A percentile compares a stretch with the other conserved stretches of the same genome.
phyloP scores from a whole-genome alignment of 2,113 vertebrate species.

The Colinus virginianus region DNA sequence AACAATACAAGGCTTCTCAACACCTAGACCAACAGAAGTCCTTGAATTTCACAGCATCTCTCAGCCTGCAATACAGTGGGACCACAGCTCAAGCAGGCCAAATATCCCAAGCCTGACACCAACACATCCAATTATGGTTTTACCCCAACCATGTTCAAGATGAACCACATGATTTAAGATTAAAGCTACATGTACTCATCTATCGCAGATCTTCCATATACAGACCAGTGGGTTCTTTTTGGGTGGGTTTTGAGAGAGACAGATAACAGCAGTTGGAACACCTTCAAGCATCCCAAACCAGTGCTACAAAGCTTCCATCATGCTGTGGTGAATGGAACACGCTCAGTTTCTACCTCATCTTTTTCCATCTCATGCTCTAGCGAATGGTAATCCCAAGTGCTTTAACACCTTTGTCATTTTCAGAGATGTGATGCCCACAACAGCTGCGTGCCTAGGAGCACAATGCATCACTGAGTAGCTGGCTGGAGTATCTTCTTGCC shows the following conservation, averaged over 20 bases:
- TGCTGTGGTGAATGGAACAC: not conserved
- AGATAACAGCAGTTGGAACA: not conserved
- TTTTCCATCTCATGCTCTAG: not conserved
- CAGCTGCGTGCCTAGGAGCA: not conserved
- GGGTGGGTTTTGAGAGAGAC: too few relatives aligned
- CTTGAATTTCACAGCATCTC: not conserved
- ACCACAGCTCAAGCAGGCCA: not conserved
- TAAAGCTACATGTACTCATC: not conserved
- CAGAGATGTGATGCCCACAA: conserved; percentile 9
- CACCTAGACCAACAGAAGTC: not conserved
- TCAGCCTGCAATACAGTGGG: not conserved
- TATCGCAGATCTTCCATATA: not conserved
- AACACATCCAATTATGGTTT: not conserved
- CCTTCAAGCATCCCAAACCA: not conserved
- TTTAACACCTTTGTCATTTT: conserved; percentile 37
- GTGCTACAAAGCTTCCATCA: not conserved
- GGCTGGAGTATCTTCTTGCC: not conserved
- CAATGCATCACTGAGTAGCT: conserved; percentile 24
- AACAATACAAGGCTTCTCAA: not conserved
- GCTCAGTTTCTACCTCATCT: not conserved
- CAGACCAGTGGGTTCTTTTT: not conserved
- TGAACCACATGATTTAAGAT: not conserved
- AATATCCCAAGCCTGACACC: not conserved
- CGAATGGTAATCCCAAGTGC: not conserved
- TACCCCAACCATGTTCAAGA: not conserved